These are phyloP conservation scores for Trilocha varians DNA, from an alignment of 2,888 invertebrate genomes.

Conservation along the genomic window DNA sequence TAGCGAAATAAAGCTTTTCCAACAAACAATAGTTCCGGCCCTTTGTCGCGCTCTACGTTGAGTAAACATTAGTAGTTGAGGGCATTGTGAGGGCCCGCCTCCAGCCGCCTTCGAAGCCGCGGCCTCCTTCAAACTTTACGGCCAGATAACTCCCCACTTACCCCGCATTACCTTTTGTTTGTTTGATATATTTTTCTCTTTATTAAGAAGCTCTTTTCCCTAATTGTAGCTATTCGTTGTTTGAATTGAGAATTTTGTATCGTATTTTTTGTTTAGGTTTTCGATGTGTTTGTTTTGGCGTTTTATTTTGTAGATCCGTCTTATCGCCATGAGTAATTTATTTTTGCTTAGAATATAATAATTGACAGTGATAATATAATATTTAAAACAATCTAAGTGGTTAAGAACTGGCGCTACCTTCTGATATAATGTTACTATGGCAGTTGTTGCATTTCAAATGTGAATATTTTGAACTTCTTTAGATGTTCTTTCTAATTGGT, in stretches of 20 bases:
- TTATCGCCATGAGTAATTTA: too few relatives aligned
- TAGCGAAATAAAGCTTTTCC: constrained; percentile 70
- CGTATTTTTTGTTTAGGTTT: too few relatives aligned
- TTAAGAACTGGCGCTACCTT: too few relatives aligned
- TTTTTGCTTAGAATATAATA: too few relatives aligned
- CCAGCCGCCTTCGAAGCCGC: constrained; percentile 19
- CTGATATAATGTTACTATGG: too few relatives aligned
- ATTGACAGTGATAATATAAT: too few relatives aligned
- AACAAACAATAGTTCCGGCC: constrained; percentile 74
- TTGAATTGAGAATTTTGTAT: background rate
- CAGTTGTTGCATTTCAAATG: too few relatives aligned
- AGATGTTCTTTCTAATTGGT: too few relatives aligned
- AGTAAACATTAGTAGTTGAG: constrained; percentile 71
- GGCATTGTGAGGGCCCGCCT: constrained; percentile 37
- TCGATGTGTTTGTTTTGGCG: too few relatives aligned
- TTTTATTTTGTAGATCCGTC: too few relatives aligned
- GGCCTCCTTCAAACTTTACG: constrained; percentile 49
- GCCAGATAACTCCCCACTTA: constrained; percentile 55
- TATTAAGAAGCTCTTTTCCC: constrained; percentile 12
- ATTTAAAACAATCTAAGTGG: too few relatives aligned
- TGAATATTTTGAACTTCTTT: too few relatives aligned
- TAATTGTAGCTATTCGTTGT: constrained; percentile 3
- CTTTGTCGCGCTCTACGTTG: constrained; percentile 66
- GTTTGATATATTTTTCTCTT: constrained; percentile 49
- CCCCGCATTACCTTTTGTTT: constrained; percentile 60